A percentile compares a stretch with the other conserved stretches of the same genome.
Evolutionary conservation across 2,888 invertebrate genomes (phyloP).

Genomic region (Pomacea canaliculata): DNA sequence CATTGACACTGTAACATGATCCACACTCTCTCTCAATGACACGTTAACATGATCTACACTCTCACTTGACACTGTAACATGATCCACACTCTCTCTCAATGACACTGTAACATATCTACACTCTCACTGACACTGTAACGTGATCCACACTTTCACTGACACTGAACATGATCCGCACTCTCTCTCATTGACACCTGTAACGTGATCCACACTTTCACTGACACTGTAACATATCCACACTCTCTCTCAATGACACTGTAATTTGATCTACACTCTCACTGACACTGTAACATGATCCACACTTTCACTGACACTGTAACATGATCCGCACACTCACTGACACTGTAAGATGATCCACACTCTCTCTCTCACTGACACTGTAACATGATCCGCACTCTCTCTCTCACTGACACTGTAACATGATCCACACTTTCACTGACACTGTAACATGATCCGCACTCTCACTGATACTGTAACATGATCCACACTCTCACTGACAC

Average conservation of each 20-base stretch:
- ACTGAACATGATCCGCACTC: background rate
- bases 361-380: background rate
- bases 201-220: too few relatives aligned
- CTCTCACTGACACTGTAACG: too few relatives aligned
- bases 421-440: background rate
- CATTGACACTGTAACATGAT: too few relatives aligned
- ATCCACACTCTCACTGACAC: constrained; percentile 1
- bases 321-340: background rate
- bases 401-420: background rate
- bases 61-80: too few relatives aligned
- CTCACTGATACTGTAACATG: background rate
- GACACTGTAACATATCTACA: background rate
- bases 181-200: too few relatives aligned
- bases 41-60: too few relatives aligned
- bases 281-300: background rate
- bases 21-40: too few relatives aligned
- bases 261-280: background rate
- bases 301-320: background rate
- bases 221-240: too few relatives aligned
- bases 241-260: too few relatives aligned
- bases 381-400: background rate
- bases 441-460: too few relatives aligned
- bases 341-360: background rate
- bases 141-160: too few relatives aligned
- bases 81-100: background rate